phyloP scores from a whole-genome alignment of 2,888 invertebrate species.

The Azorinus chamasolen region DNA sequence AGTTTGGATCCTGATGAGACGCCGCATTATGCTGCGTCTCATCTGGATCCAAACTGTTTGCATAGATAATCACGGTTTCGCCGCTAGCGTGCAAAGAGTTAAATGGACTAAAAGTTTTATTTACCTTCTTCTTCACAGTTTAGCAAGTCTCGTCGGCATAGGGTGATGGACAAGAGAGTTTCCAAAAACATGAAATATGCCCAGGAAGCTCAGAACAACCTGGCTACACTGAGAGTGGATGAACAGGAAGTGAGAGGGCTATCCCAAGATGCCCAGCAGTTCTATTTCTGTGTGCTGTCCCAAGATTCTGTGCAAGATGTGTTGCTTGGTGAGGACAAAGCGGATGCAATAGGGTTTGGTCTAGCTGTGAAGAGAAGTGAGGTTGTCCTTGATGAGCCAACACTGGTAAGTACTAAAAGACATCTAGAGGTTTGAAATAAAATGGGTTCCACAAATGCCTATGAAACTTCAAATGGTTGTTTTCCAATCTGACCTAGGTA shows the following conservation, averaged over 20 bases:
- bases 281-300: conserved; percentile 73
- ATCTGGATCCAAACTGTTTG: no score
- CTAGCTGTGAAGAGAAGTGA: conserved; percentile 73
- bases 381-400: conserved; percentile 72
- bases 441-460: no score
- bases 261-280: conserved; percentile 62
- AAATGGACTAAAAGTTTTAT: no score
- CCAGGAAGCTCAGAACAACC: conserved; percentile 56
- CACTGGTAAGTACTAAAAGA: conserved; percentile 54
- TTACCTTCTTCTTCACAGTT: conserved; percentile 54
- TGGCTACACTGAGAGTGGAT: conserved; percentile 42
- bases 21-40: no score
- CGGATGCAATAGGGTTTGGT: conserved; percentile 74
- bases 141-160: conserved; percentile 70
- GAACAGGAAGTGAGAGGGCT: conserved; percentile 58
- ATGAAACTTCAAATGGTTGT: no score
- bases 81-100: no score
- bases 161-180: conserved; percentile 72
- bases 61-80: no score
- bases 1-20: no score
- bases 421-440: no score
- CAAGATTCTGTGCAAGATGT: conserved; percentile 69
- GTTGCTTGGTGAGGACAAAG: conserved; percentile 65
- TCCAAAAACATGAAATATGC: conserved; percentile 68
- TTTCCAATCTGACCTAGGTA: no score